Evolutionary conservation across 1,140 invertebrate genomes (phyloP).

Genomic region (Scaptomyza graminum): DNA sequence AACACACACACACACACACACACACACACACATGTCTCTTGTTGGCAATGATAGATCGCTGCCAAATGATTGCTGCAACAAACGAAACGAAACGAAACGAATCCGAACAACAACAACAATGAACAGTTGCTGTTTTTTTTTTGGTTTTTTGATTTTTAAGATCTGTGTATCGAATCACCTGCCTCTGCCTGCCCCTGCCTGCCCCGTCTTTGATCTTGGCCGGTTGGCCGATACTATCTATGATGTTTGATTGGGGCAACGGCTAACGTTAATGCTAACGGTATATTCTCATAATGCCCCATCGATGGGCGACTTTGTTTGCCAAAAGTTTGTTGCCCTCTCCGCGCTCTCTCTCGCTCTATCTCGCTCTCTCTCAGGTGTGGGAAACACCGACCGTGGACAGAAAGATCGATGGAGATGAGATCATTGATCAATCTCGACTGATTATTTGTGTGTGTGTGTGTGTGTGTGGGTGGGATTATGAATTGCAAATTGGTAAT

Average conservation of each 20-base stretch:
- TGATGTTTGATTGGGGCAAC: conserved; percentile 36
- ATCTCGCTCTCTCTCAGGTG: conserved; percentile 9
- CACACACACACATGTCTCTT: background rate
- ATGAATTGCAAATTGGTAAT: conserved; percentile 21
- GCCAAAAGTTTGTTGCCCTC: conserved; percentile 58
- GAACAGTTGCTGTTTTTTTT: conserved; percentile 26
- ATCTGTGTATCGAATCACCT: conserved; percentile 50
- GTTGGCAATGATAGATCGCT: conserved; percentile 72
- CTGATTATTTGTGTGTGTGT: conserved; percentile 22
- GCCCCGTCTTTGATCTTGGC: conserved; percentile 65
- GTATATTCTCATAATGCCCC: conserved; percentile 76
- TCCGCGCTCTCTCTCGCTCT: background rate
- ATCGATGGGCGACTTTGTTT: conserved; percentile 66
- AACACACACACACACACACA: conserved; percentile 25
- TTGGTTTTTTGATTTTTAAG: background rate
- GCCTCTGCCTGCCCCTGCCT: conserved; percentile 33
- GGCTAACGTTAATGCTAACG: conserved; percentile 49
- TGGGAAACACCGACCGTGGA: conserved; percentile 45
- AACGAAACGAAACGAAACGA: too few species aligned
- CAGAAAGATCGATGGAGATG: conserved; percentile 37
- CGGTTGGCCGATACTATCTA: background rate
- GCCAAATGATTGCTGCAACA: conserved; percentile 69
- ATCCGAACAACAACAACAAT: conserved; percentile 40
- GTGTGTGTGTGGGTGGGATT: conserved; percentile 24
- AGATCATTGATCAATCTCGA: conserved; percentile 40